Evolutionary conservation across 2,888 invertebrate genomes (phyloP), one percentile per base, ranked within the genome.

Genomic region (Hemistola chrysoprasaria): DNA sequence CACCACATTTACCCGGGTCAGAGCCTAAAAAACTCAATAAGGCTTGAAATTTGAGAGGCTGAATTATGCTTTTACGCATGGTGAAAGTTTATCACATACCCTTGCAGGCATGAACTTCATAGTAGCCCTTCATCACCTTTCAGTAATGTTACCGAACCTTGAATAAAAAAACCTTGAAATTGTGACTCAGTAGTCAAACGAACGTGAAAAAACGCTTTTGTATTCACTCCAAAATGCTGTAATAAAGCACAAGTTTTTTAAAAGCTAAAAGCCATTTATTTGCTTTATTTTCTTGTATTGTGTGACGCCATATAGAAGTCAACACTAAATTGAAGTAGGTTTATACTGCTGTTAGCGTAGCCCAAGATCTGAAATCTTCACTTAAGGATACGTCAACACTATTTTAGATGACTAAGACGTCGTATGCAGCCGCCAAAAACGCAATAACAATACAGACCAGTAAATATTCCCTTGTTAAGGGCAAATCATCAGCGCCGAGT

Each of bases 1-100:
- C 75, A 79, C 56, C 80, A 77, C 78, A 71, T 82, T 82, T 80
- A 69, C 65, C 64, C 69, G 78, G 78, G 77, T 79, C 78, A 78
- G 72, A 79, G 76, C 71, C 62, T 65, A 62, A 59, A 69, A 66
- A 73, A 75, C 74, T 72, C 75, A 84, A 76, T 73, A 78, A 68
- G 70, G 75, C 78, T 70, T 82, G 64, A 80, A 83, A 78, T 78
- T 72, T 65, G 62, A 75, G 71, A 67, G 62, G 56, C 55, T 56
- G 45, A 53, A 55, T 56, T 58, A 46, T 46, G 40, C 37, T 46
- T 50, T 52, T 53, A 45, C 37, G 46, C 48, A 11, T 42, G 35
- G 45, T 16, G 30, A 37, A 50, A 46, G 28, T 31, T 30, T 20
- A 31, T 33, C 3, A 8, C 9, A 10, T 16, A 10, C 8, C 35